A percentile compares a stretch with the other conserved stretches of the same genome.
phyloP scores from a whole-genome alignment of 1,140 invertebrate species.

The Pachyrhynchus sulphureomaculatus region DNA sequence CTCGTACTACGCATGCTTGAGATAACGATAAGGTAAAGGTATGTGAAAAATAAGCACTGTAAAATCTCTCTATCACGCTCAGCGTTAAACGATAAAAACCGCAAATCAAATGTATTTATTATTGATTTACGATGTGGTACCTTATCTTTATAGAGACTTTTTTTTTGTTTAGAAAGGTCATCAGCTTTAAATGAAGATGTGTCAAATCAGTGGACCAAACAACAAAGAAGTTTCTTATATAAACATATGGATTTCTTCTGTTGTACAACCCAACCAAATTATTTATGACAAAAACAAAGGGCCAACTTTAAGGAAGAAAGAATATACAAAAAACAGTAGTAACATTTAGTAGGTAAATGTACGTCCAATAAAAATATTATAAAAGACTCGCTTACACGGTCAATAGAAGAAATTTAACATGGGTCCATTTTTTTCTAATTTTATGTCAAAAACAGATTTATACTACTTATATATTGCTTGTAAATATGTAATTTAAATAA shows the following conservation, averaged over 20 bases:
- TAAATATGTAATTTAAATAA: too few species aligned
- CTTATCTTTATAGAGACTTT: too few species aligned
- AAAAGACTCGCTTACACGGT: conserved; percentile 13
- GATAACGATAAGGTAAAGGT: too few species aligned
- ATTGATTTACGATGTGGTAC: too few species aligned
- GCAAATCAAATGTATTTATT: too few species aligned
- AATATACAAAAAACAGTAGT: conserved; percentile 4
- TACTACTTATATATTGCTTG: too few species aligned
- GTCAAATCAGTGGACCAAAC: conserved; percentile 61
- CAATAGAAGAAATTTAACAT: conserved; percentile 14
- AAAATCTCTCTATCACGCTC: too few species aligned
- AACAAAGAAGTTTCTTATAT: conserved; percentile 61
- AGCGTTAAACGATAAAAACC: too few species aligned
- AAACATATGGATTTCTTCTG: conserved; percentile 69
- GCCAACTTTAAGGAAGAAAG: not conserved
- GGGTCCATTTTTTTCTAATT: conserved; percentile 23
- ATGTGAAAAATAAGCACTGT: too few species aligned
- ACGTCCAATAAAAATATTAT: conserved; percentile 9
- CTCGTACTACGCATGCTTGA: too few species aligned
- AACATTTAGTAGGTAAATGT: conserved; percentile 14
- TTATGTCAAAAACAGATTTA: conserved; percentile 8
- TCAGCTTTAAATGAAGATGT: conserved; percentile 56
- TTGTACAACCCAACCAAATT: conserved; percentile 64
- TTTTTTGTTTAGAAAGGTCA: conserved; percentile 46
- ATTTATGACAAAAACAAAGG: conserved; percentile 56